A percentile compares a stretch with the other conserved stretches of the same genome.
Conservation (phyloP, 2,888 invertebrate genomes). For the Apocheima hispidaria region DNA sequence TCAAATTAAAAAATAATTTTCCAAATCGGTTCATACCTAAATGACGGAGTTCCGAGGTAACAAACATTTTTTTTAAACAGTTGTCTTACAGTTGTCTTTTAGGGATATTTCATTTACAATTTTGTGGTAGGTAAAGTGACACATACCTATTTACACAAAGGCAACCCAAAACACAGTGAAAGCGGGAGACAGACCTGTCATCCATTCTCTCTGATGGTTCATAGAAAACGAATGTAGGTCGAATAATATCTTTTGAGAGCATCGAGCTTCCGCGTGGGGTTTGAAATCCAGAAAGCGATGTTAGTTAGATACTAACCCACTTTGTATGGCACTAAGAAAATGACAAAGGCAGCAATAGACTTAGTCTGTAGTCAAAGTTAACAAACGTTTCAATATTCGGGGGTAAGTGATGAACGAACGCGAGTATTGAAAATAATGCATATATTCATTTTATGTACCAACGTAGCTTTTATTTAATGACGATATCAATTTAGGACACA, state of each 20-base stretch:
- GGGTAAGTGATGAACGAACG: too few species aligned
- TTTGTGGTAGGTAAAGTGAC: neutral
- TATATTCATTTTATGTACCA: neutral
- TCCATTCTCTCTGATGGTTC: neutral
- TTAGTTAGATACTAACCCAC: slow-evolving; percentile 4
- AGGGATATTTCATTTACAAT: neutral
- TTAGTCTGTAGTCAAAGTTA: too few species aligned
- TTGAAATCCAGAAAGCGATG: neutral
- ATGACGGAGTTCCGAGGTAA: too few species aligned
- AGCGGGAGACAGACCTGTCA: slow-evolving; percentile 7
- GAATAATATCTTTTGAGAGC: slow-evolving; percentile 12
- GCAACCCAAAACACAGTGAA: slow-evolving; percentile 1
- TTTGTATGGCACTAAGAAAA: too few species aligned
- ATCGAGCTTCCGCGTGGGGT: slow-evolving; percentile 11
- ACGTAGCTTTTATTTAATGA: neutral
- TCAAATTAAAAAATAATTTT: too few species aligned
- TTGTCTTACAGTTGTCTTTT: neutral
- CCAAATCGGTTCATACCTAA: too few species aligned
- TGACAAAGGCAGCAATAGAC: too few species aligned
- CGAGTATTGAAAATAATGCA: neutral
- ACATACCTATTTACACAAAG: neutral
- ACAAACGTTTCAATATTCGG: too few species aligned
- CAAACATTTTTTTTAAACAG: too few species aligned
- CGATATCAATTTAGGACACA: neutral
- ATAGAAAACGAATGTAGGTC: slow-evolving; percentile 10